Evolutionary conservation across 1,140 invertebrate species (phyloP), one percentile per base, ranked within the genome.

Genomic region (Bombus consobrinus): DNA sequence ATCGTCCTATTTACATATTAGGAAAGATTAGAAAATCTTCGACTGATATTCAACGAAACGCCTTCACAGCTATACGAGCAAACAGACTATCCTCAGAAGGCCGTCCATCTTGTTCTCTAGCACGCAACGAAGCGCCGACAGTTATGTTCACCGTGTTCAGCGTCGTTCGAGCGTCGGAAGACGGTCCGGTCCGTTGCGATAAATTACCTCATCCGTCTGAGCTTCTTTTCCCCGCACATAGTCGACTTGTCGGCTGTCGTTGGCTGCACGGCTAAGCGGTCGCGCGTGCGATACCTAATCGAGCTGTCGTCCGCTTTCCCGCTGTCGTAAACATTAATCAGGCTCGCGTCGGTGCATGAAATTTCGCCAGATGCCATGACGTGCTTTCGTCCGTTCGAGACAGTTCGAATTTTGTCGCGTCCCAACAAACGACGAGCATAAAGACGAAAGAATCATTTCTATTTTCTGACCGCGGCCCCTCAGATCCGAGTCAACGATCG

Each of bases 221-320:
- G 43, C 72, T 83, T 83, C 71, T 83, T 83, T 83, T 83, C n/a
- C 32, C 28, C 53, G 25, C 47, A 37, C 25, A 12, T 13, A 10
- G 25, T 32, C 47, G 47, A 22, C 47, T 53, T 22, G 72, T 62
- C 28, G 59, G 25, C 43, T 53, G 73, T 76, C 73, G 57, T 76
- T 59, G 71, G 15, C n/a, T 82, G 10, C 59, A 43, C 39, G 71
- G n/a, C 71, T 83, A 76, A 83, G 53, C 81, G 41, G 64, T 22
- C 78, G 43, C 64, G 72, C 81, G 75, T 77, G 81, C 71, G 81
- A 76, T 37, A 47, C 66, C 81, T 83, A 83, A 83, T 83, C 81
- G 81, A 83, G 73, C 81, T 83, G 81, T 83, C 74, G n/a, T 34
- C 82, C 75, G 75, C 75, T 78, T 78, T 84, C 82, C 82, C 75